A percentile compares a stretch with the other conserved stretches of the same genome.
These are phyloP conservation scores for Melieria crassipennis DNA, from an alignment of 2,888 invertebrate genomes.

Conservation along the genomic window DNA sequence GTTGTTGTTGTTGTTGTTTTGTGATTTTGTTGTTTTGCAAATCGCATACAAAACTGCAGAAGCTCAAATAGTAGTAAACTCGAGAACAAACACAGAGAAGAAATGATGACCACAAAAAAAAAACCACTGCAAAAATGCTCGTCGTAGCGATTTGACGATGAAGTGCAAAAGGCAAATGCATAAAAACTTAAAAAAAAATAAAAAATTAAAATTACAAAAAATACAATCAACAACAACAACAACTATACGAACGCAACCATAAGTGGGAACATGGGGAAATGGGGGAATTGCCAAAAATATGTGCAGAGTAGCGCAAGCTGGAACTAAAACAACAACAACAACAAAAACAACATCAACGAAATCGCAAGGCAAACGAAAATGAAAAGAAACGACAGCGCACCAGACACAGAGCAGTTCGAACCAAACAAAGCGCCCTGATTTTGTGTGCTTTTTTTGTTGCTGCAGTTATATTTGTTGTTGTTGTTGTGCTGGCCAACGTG, in stretches of 20 bases:
- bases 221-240: conserved; percentile 10
- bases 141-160: background rate
- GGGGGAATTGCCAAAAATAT: conserved; percentile 22
- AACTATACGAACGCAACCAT: too few relatives aligned
- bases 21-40: background rate
- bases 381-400: background rate
- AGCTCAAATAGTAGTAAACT: background rate
- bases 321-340: conserved; percentile 43
- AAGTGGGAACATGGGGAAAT: too few relatives aligned
- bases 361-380: background rate
- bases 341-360: background rate
- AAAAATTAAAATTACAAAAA: conserved; percentile 26
- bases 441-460: background rate
- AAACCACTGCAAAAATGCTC: background rate
- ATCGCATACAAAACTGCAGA: conserved; percentile 1
- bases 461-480: background rate
- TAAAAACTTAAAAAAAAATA: background rate
- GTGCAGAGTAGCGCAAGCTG: background rate
- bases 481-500: background rate
- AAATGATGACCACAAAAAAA: background rate
- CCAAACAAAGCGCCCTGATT: background rate
- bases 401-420: background rate
- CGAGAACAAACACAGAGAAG: background rate
- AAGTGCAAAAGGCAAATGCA: conserved; percentile 1
- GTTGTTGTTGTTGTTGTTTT: background rate